Base-by-base conservation (phyloP, 2,113 vertebrate genomes). In the Eulacestoma nigropectus region DNA sequence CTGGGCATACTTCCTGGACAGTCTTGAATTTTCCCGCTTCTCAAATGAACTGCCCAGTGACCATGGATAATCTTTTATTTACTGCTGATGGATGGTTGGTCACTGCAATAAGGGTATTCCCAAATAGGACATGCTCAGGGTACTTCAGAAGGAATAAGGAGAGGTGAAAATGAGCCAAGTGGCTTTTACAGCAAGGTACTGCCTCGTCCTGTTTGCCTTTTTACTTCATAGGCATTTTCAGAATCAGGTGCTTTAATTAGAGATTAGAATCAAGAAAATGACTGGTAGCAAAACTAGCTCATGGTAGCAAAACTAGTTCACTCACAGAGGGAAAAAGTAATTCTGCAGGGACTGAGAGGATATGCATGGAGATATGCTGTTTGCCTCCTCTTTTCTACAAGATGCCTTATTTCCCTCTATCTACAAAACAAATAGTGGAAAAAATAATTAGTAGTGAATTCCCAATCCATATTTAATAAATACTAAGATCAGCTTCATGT, bases 361-460 rank as follows among this genome's bases (percentile, higher is more conserved):
- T 50, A 15, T 63, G 16, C 42, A 39, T 70, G 52, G 52, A 87
- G 10, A 12, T 59, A 23, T 13, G 13, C 14, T 30, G 17, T 80
- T 90, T 79, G 20, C 14, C 20, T 79, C 3, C 63, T 32, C 14
- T 91, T 73, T 78, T 78, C 39, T 76, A 19, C 47, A 67, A 42
- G 27, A 85, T 15, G 13, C 19, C 21, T 90, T 21, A 22, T 15
- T 7, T 37, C 16, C 18, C 9, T 84, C 55, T 63, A 21, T 76
- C 70, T 85, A 47, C 27, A 87, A 88, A 82, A 44, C 52, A 75
- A 82, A 60, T 7, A 62, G 56, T 68, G 53, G 30, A 75, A 92
- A 84, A 95, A 85, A 41, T 32, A 82, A 90, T 75, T 67, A 63
- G 33, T 56, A 52, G 27, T 59, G 33, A 88, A 90, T 85, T 85